Base-by-base conservation (phyloP, 2,113 vertebrate species). In the Heterocephalus glaber region DNA sequence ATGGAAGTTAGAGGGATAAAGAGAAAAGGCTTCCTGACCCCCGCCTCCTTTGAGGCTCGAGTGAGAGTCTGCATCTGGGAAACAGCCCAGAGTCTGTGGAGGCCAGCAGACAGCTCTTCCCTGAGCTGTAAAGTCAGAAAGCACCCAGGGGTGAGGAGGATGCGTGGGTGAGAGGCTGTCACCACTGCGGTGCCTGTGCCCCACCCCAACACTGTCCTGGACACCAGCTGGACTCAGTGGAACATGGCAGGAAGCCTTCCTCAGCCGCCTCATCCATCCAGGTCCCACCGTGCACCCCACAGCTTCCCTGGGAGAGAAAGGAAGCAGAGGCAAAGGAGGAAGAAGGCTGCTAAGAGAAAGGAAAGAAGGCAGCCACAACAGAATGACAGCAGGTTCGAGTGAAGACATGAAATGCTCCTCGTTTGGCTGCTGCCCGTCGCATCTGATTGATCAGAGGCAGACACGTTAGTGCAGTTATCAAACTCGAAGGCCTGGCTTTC, bases 1-100 rank as follows among this genome's bases (percentile, higher is more conserved):
- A 47, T 49, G 54, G 38, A n/a, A 16, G 44, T 38, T 3, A 63
- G 38, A 84, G 44, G 30, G 41, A 65, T 3, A 26, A 13, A 52
- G n/a, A 87, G 33, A 70, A 60, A 35, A 79, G 60, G 47, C 47
- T 44, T 2, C 3, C 9, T 1, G 35, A 24, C 16, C 20, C 30
- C 33, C 2, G 13, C 13, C 30, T 9, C 13, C 6, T 2, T 0
- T 0, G 44, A 13, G 54, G 65, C 54, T 17, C 0, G n/a, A 79
- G 49, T 0, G 89, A 72, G 58, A 2, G 16, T 10, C 84, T 24
- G 26, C 9, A 17, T 14, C 19, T 0, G 41, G 80, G 35, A 65
- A 52, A 28, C 1, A 20, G 76, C 26, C 20, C 24, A 30, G n/a
- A n/a, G 58, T 10, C n/a, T 10, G 58, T 38, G 14, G 41, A 70